Percentiles rank a stretch among this genome's conserved stretches.
Evolutionary conservation across 2,113 vertebrate genomes (phyloP).

Genomic region (Peucedramus taeniatus): DNA sequence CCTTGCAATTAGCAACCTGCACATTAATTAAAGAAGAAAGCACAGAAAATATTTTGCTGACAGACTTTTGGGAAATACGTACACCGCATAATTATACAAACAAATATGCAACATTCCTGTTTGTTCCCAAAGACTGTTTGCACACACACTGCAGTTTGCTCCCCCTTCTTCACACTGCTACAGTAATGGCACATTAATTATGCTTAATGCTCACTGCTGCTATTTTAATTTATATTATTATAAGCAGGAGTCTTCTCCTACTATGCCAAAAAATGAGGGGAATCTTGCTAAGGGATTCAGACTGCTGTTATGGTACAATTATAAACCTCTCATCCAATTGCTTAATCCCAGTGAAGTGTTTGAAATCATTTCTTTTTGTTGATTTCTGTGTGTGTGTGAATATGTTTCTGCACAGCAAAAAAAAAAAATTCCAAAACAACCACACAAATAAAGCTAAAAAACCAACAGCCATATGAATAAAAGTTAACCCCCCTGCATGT

Average conservation of each 20-base stretch:
- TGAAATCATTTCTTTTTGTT: not conserved
- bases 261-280: not conserved
- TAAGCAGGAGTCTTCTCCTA: not conserved
- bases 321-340: not conserved
- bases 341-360: not conserved
- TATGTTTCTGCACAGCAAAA: not conserved
- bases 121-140: not conserved
- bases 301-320: not conserved
- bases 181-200: not conserved
- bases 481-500: not conserved
- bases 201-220: not conserved
- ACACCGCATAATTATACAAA: not conserved
- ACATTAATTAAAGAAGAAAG: constrained; percentile 19
- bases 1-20: not conserved
- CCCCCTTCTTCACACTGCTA: not conserved
- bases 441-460: not conserved
- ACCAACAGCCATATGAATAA: not conserved
- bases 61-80: not conserved
- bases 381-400: not conserved
- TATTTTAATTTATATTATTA: not conserved
- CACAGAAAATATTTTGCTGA: not conserved
- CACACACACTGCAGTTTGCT: not conserved
- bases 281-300: not conserved
- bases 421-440: not conserved
- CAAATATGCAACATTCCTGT: not conserved